Evolutionary conservation across 2,797 vertebrate genomes (phyloP), one percentile per base, ranked within the genome.

Genomic region (Pantherophis alleghaniensis): DNA sequence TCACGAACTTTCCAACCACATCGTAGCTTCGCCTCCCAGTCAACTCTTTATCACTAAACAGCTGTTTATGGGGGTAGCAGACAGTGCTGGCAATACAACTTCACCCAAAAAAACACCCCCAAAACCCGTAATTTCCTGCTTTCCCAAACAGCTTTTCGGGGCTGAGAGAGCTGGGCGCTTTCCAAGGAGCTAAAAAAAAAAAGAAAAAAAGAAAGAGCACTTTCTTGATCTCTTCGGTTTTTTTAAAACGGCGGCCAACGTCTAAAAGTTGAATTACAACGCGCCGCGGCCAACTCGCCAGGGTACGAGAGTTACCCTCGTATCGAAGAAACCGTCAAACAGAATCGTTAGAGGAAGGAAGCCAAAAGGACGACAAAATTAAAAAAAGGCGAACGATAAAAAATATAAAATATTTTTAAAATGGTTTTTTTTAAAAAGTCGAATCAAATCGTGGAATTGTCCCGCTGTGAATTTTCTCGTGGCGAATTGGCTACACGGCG

Each of bases 1-100:
- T 16, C 10, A 13, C 16, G 1, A 66, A 28, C 20, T 5, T 0
- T 0, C 1, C 1, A 11, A 24, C 7, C 4, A 3, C n/a, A 14
- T 47, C 2, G 56, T 28, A 60, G 20, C 26, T 47, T 32, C 20
- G 5, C 16, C 57, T 86, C 2, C 4, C 5, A 13, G 14, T 3
- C 86, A 51, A 26, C 37, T 32, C 86, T 55, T 92, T 16, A 86
- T 13, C 56, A 1, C 42, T 11, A 28, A 63, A 7, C 22, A 24
- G 56, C 57, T 2, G n/a, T 63, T 11, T 26, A 0, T 1, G 24
- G 37, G 42, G 83, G n/a, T 7, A 37, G 47, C 14, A 61, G 57
- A 14, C 56, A 16, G 2, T 7, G 0, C 57, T 7, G 47, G 11
- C 83, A 37, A 24, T 20, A 14, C 13, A 79, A 79, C 74, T 79